Evolutionary conservation across 1,140 invertebrate species (phyloP).

Genomic region (Neotoxoptera formosana): DNA sequence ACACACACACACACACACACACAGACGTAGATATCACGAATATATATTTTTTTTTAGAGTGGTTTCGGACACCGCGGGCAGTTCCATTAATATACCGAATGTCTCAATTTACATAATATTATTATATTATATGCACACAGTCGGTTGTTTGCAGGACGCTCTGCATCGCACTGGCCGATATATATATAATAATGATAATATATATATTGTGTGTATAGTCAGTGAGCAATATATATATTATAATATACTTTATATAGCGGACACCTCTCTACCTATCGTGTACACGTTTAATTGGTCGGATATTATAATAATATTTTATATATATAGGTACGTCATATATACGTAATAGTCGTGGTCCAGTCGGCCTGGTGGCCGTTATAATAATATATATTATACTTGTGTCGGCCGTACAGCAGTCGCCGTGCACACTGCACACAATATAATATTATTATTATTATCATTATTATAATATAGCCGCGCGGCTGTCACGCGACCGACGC

Average conservation of each 20-base stretch:
- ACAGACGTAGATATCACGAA: neutral
- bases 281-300: neutral
- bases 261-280: neutral
- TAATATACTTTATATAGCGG: no score
- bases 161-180: neutral
- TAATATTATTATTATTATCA: no score
- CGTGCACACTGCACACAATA: no score
- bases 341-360: no score
- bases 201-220: neutral
- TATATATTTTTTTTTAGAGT: neutral
- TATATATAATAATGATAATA: neutral
- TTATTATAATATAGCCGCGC: no score
- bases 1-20: neutral
- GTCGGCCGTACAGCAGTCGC: neutral
- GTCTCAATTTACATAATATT: conserved; percentile 34
- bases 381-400: neutral
- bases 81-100: conserved; percentile 6
- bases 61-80: conserved; percentile 9
- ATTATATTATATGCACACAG: neutral
- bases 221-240: neutral
- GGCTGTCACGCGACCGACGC: conserved; percentile 20
- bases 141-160: neutral
- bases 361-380: neutral
- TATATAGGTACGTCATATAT: no score
- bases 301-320: no score